A percentile compares a stretch with the other conserved stretches of the same genome.
These are phyloP conservation scores for Mimachlamys varia DNA, from an alignment of 2,888 invertebrate species.

Conservation along the genomic window DNA sequence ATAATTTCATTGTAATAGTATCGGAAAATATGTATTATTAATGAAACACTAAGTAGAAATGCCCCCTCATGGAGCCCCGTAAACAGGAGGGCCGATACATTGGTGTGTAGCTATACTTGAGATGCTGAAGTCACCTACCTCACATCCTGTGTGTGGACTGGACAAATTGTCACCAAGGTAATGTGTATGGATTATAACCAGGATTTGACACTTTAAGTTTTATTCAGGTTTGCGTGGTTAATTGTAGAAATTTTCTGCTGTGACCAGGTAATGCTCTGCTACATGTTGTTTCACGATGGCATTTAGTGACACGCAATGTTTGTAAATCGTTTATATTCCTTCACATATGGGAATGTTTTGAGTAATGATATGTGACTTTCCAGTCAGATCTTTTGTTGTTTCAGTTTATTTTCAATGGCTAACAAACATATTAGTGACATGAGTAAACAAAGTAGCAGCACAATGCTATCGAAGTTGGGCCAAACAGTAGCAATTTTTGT, in stretches of 20 bases:
- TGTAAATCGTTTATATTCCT: not conserved
- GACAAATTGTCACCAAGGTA: conserved; percentile 25
- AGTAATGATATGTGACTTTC: not conserved
- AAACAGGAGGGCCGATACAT: not conserved
- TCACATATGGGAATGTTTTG: conserved; percentile 11
- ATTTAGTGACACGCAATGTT: not conserved
- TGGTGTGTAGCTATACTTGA: conserved; percentile 9
- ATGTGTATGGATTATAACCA: not conserved
- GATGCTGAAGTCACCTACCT: not conserved
- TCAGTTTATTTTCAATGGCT: not conserved
- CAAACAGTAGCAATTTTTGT: no score
- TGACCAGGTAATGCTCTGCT: not conserved
- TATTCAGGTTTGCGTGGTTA: not conserved
- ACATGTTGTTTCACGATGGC: not conserved
- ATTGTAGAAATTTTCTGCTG: not conserved
- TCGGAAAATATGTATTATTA: no score
- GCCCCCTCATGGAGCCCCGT: not conserved
- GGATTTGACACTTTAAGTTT: not conserved
- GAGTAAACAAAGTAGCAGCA: no score
- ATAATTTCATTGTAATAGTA: no score
- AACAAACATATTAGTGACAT: not conserved
- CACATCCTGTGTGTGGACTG: conserved; percentile 8
- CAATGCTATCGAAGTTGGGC: no score
- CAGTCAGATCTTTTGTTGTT: not conserved
- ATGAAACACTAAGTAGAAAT: no score